Evolutionary conservation across 1,140 invertebrate genomes (phyloP), one percentile per base, ranked within the genome.

Genomic region (Psilanteris sp.): DNA sequence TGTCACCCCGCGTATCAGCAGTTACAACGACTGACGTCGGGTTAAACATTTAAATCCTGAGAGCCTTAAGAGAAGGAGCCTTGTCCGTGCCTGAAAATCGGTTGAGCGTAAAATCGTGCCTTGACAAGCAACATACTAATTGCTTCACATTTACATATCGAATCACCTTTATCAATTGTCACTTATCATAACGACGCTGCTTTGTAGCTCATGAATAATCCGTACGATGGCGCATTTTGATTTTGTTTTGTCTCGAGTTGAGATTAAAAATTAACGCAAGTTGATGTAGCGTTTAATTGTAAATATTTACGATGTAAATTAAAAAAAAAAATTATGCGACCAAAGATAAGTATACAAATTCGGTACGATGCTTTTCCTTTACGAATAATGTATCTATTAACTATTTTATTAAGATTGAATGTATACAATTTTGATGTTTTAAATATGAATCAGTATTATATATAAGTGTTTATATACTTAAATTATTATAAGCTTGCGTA

Each of bases 11-110:
- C 50, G 55, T 52, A 57, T 68, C 62, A 68, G 62, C 50, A 75
- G 64, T 70, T 68, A 64, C 72, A 64, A 73, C 52, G 68, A 72
- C 52, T 70, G 62, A 76, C 64, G 72, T 62, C 48, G 31, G 41
- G 48, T 68, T 75, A 68, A 75, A 68, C 34, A 68, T 68, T 75
- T 55, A 75, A 43, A 68, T 27, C 46, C 55, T 75, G 61, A 50
- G 41, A 75, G 72, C 55, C 55, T 61, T 67, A 61, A 68, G 72
- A 75, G 62, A 41, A 41, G 34, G 32, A 16, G 37, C 24, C 50
- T n/a, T n/a, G 29, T 31, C 36, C 22, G 10, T 31, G 46, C 59
- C 27, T 32, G 36, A 61, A 61, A 61, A 55, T 48, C 68, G 64
- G 57, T 70, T 64, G 52, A 70, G 73, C 52, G 37, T 41, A 43